A percentile compares a stretch with the other conserved stretches of the same genome.
Evolutionary conservation across 2,797 vertebrate species (phyloP).

Genomic region (Momotus momota): DNA sequence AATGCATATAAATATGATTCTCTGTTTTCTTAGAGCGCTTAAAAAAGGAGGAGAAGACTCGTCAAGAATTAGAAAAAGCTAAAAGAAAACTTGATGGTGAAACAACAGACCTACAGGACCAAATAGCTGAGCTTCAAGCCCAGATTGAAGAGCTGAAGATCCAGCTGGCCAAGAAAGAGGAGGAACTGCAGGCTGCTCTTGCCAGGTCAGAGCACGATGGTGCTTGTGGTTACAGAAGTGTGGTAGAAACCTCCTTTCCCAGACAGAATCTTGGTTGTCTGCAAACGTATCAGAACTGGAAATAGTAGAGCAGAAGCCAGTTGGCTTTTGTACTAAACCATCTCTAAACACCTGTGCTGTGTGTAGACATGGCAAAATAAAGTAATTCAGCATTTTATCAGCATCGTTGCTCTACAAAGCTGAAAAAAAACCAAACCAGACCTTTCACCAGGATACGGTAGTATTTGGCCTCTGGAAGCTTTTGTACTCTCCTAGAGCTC

Average conservation of each 20-base stretch:
- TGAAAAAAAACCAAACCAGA: background rate
- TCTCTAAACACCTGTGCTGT: background rate
- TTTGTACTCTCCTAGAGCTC: background rate
- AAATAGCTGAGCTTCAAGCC: constrained; percentile 94
- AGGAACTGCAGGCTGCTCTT: constrained; percentile 91
- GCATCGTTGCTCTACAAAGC: background rate
- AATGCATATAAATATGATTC: background rate
- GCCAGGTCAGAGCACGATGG: constrained; percentile 70
- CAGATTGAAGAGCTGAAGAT: constrained; percentile 96
- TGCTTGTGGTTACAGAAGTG: background rate
- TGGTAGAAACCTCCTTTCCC: background rate
- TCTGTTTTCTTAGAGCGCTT: constrained; percentile 86
- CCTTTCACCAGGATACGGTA: accelerated
- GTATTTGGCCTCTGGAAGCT: background rate
- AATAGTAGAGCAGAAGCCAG: background rate
- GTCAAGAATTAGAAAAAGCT: constrained; percentile 95
- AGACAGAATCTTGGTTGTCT: background rate
- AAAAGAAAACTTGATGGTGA: constrained; percentile 97
- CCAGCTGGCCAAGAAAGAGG: constrained; percentile 94
- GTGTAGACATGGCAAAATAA: background rate
- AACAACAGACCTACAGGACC: constrained; percentile 95
- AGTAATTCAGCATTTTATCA: background rate
- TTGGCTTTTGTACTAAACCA: accelerated
- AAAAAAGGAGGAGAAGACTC: constrained; percentile 97
- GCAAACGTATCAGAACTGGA: background rate